Evolutionary conservation across 2,797 vertebrate species (phyloP), one percentile per base, ranked within the genome.

Genomic region (Cirrhinus mrigala): DNA sequence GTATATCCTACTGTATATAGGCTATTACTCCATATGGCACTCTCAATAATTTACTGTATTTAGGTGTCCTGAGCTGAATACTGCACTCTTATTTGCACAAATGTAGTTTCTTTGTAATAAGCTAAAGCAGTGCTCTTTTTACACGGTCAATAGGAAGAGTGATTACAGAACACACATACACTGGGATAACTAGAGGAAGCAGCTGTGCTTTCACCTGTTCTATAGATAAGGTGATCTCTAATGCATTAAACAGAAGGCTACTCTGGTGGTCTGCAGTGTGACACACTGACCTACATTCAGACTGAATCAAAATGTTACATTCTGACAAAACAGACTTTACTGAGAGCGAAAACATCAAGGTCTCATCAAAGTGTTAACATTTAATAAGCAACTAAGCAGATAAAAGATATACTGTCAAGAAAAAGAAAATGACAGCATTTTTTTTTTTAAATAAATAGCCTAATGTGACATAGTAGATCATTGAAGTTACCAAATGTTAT

Each of bases 151-250:
- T 24, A 22, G 68, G 3, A 68, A 8, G 33, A 33, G 29, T 80
- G 82, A 56, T 84, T 76, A 81, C 77, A 60, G 76, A 33, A 69
- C 86, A 75, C 75, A 69, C 50, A 56, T 60, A 48, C 33, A 60
- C n/a, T 60, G 8, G 64, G 40, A 37, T 73, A 87, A 78, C 66
- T n/a, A 83, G 44, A 68, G 29, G 37, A 20, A 79, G 58, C 82
- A 84, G 78, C 86, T 81, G 86, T 81, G 71, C 78, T 62, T 84
- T 80, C 78, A 75, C 78, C 86, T 84, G 70, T 69, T 87, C 46
- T 76, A 50, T 50, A 79, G 85, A 86, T 70, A 86, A 82, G 85
- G 81, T 86, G 81, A 79, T 83, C 50, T 24, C 18, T 85, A 62
- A 66, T 74, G 77, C 60, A 80, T 85, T 62, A 64, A 71, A 62